phyloP scores from a whole-genome alignment of 2,888 invertebrate genomes.

The Agriopis marginaria region DNA sequence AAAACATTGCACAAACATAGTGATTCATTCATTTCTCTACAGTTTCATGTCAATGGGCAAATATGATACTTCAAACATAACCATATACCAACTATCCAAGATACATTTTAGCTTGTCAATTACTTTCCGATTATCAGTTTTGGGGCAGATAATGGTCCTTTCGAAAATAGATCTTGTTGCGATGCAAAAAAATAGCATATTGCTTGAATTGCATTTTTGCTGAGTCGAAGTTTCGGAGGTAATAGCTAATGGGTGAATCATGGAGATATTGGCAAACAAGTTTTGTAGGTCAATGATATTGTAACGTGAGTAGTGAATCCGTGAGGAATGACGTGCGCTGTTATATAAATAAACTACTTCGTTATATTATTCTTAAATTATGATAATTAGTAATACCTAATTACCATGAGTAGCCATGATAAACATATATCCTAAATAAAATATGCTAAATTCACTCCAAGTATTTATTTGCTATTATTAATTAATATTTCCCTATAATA shows the following conservation, averaged over 20 bases:
- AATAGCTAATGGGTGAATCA: conserved; percentile 42
- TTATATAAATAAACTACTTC: conserved; percentile 30
- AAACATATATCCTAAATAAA: conserved; percentile 1
- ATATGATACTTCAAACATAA: conserved; percentile 12
- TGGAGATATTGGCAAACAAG: conserved; percentile 44
- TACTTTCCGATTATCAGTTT: conserved; percentile 19
- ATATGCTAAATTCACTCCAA: not conserved
- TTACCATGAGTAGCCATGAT: conserved; percentile 8
- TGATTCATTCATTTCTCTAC: conserved; percentile 70
- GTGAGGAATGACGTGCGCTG: conserved; percentile 28
- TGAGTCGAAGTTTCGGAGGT: conserved; percentile 35
- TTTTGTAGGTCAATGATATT: conserved; percentile 43
- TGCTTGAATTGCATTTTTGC: conserved; percentile 24
- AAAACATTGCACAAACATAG: conserved; percentile 49
- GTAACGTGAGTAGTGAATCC: conserved; percentile 38
- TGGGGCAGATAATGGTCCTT: not conserved
- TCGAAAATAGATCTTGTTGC: conserved; percentile 5
- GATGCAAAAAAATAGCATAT: not conserved
- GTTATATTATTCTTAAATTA: not conserved
- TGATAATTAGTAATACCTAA: conserved; percentile 1
- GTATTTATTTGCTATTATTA: too few relatives aligned
- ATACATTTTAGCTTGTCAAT: conserved; percentile 9
- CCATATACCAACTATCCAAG: conserved; percentile 13
- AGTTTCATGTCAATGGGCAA: conserved; percentile 52
- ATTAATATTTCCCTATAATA: too few relatives aligned